Percentiles rank a stretch among this genome's conserved stretches.
These are phyloP conservation scores for Stratiomys singularior DNA, from an alignment of 2,888 invertebrate genomes.

Conservation along the genomic window DNA sequence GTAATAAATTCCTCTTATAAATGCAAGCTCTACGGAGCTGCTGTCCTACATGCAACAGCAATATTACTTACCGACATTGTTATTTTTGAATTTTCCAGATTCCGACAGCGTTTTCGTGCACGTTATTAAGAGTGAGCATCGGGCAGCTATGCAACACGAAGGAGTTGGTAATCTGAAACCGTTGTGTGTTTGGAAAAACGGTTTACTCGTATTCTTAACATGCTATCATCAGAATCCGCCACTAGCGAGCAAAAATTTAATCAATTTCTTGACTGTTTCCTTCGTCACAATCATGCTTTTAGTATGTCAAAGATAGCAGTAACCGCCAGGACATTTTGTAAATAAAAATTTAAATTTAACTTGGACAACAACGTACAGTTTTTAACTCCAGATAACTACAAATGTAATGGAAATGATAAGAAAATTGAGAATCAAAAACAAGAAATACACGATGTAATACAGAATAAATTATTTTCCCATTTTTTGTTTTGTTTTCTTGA, in stretches of 20 bases:
- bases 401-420: neutral
- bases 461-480: neutral
- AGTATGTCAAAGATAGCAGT: conserved; percentile 35
- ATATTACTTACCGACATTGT: too few species aligned
- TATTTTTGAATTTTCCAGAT: conserved; percentile 68
- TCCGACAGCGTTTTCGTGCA: conserved; percentile 85
- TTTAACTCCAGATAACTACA: neutral
- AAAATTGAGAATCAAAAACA: neutral
- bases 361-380: conserved; percentile 7
- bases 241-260: conserved; percentile 18
- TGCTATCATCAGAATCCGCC: neutral
- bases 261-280: conserved; percentile 6
- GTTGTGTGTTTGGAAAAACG: neutral
- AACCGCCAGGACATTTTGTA: conserved; percentile 2
- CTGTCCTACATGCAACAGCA: too few species aligned
- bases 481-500: neutral
- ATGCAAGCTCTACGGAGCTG: too few species aligned
- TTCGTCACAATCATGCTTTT: conserved; percentile 11
- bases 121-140: conserved; percentile 80
- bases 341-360: conserved; percentile 16
- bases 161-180: conserved; percentile 16
- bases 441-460: neutral
- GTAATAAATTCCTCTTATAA: too few species aligned
- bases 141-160: conserved; percentile 72
- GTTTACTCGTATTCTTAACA: conserved; percentile 15